Conservation (phyloP, 2,113 vertebrate species). For the Austrofundulus limnaeus region DNA sequence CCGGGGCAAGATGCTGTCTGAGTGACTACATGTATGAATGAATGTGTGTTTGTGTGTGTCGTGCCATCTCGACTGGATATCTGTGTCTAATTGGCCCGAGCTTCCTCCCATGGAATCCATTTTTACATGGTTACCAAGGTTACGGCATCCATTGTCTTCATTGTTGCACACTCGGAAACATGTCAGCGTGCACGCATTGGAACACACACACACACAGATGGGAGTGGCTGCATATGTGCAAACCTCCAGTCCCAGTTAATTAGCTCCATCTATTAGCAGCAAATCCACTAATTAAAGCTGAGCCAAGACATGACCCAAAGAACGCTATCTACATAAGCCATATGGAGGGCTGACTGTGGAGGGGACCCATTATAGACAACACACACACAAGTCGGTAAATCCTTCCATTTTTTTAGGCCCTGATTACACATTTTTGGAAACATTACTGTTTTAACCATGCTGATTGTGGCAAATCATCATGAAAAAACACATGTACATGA, state of each 20-base stretch:
- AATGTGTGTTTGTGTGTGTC: constrained; percentile 7
- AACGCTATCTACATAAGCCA: constrained; percentile 74
- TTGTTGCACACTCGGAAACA: constrained; percentile 53
- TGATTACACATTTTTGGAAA: too few species aligned
- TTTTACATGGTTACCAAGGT: constrained; percentile 75
- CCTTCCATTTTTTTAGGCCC: too few species aligned
- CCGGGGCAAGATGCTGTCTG: constrained; percentile 66
- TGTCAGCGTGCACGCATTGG: constrained; percentile 43
- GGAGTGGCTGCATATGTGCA: constrained; percentile 42
- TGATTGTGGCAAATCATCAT: too few species aligned
- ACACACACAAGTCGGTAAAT: constrained; percentile 36
- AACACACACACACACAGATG: constrained; percentile 11
- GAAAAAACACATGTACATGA: too few species aligned
- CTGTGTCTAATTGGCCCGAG: constrained; percentile 70
- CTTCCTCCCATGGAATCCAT: constrained; percentile 73
- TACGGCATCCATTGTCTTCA: constrained; percentile 69
- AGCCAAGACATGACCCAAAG: constrained; percentile 69
- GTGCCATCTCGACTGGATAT: constrained; percentile 65
- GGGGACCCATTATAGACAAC: constrained; percentile 48
- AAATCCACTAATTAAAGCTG: constrained; percentile 73
- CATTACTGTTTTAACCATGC: too few species aligned
- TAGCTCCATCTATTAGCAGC: constrained; percentile 76
- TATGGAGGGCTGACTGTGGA: constrained; percentile 65
- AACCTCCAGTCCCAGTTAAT: constrained; percentile 66
- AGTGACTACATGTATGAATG: constrained; percentile 34